Base-by-base conservation (phyloP, 2,888 invertebrate species). In the Macaria liturata region DNA sequence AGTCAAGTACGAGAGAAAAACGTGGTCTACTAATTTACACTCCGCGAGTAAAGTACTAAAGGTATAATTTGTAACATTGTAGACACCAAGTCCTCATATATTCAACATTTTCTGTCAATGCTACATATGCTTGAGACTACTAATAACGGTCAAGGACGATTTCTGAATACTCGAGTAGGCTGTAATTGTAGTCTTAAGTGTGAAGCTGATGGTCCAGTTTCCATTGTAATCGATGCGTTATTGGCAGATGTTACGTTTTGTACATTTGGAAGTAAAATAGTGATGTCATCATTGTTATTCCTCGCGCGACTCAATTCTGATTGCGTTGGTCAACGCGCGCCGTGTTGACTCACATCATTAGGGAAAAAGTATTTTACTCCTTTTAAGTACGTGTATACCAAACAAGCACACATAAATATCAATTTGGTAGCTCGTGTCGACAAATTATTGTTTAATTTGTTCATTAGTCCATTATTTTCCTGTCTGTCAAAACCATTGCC, bases 221-320 rank as follows among this genome's bases (percentile, higher is more conserved):
- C 59, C 70, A 58, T 55, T 64, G 56, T 59, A 44, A 46, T 57
- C 53, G 45, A 61, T 45, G 54, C 46, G 46, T 59, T 62, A 54
- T 44, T 53, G 59, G 54, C 53, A 57, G 56, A 60, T 55, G 59
- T 61, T 48, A 49, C 54, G n/a, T 58, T 63, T 49, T 56, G 50
- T 60, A 60, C 42, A 46, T 54, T 39, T 47, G 42, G 32, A 46
- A 46, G 52, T 46, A 76, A 75, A 71, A 75, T 72, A 84, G 83
- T 88, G 88, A 87, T 87, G 89, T 88, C 85, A 88, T 80, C 84
- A 79, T 83, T 84, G 82, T 88, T 89, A 90, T 88, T 85, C 84
- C 74, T 80, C 70, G 74, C 79, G 75, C 74, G 75, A 71, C 68
- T 70, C 70, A 37, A 50, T 57, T 56, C 44, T 56, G 43, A 58